Percentiles rank a stretch among this genome's conserved stretches.
Conservation (phyloP, 2,888 invertebrate genomes). For the Acleris laterana region DNA sequence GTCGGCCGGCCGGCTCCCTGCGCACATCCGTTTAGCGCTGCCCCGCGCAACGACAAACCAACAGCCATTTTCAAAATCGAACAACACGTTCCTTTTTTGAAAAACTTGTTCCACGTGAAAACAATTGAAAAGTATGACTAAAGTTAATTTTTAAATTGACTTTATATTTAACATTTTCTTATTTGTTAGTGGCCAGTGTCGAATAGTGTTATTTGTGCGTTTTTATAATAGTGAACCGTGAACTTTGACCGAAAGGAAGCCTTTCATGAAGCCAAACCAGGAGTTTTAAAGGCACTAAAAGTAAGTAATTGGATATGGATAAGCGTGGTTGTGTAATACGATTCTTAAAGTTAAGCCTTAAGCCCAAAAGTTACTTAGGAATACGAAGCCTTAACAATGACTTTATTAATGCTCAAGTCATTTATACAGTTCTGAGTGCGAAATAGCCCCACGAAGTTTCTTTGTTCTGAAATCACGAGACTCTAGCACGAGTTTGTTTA, state of each 20-base stretch:
- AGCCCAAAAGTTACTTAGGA: conserved; percentile 27
- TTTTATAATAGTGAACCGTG: conserved; percentile 40
- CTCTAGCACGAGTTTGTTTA: neutral
- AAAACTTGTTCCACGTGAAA: neutral
- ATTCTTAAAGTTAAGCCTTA: conserved; percentile 28
- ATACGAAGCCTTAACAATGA: conserved; percentile 31
- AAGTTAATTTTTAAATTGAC: too few species aligned
- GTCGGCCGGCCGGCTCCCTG: conserved; percentile 71
- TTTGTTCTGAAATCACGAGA: conserved; percentile 20
- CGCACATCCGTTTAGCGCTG: conserved; percentile 80
- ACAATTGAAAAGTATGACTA: conserved; percentile 1
- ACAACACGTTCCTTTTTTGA: conserved; percentile 22
- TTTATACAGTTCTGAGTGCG: conserved; percentile 14
- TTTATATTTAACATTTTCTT: neutral
- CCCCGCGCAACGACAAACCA: conserved; percentile 55
- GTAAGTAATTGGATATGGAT: conserved; percentile 62
- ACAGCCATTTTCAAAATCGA: conserved; percentile 41
- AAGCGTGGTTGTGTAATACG: conserved; percentile 32
- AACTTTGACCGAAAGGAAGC: conserved; percentile 40
- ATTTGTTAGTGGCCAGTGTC: conserved; percentile 27
- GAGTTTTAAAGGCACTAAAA: conserved; percentile 54
- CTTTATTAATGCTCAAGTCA: conserved; percentile 23
- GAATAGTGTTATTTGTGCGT: conserved; percentile 19
- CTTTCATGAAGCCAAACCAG: conserved; percentile 59
- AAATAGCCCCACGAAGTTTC: conserved; percentile 7